Base-by-base conservation (phyloP, 2,113 vertebrate species). In the Paradoxurus hermaphroditus region DNA sequence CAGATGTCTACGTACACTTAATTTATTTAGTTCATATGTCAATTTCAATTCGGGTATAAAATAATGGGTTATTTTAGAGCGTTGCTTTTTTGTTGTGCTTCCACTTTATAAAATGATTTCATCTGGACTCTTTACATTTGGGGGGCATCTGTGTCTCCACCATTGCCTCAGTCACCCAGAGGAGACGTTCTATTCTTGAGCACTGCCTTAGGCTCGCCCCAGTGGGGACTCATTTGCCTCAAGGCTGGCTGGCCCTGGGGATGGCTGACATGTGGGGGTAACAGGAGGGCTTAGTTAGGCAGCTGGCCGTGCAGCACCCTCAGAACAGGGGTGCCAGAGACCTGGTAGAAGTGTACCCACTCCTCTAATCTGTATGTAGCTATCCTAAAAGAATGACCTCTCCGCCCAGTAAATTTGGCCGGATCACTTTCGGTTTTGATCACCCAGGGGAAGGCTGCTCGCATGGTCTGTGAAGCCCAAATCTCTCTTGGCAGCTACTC, bases 21-120 rank as follows among this genome's bases (percentile, higher is more conserved):
- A 41, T 81, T 79, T 77, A 46, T 88, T 81, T 51, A 78, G 85
- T 73, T 91, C 75, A 29, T 27, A 53, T 34, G 53, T 14, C 21
- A 21, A 11, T 92, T 44, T 95, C 19, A 62, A 63, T 79, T n/a
- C 77, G 68, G n/a, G 14, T 72, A 25, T 87, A 72, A 84, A 90
- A 77, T 84, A 79, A n/a, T 5, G n/a, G 39, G 44, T 59, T 85
- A 56, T 92, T 85, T 84, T 77, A 86, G 75, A 85, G 31, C 11
- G 29, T 18, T 2, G 11, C 10, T 49, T 23, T 59, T 34, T 18
- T 19, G 36, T 53, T 27, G 27, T 41, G 36, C 18, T 88, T 41
- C 34, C 29, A 36, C 65, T 79, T 70, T 5, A 53, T 67, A 34
- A 21, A 53, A 41, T 34, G 39, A 5, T 82, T 73, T 46, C 41